Base-by-base conservation (phyloP, 2,797 vertebrate species). In the Notamacropus eugenii region DNA sequence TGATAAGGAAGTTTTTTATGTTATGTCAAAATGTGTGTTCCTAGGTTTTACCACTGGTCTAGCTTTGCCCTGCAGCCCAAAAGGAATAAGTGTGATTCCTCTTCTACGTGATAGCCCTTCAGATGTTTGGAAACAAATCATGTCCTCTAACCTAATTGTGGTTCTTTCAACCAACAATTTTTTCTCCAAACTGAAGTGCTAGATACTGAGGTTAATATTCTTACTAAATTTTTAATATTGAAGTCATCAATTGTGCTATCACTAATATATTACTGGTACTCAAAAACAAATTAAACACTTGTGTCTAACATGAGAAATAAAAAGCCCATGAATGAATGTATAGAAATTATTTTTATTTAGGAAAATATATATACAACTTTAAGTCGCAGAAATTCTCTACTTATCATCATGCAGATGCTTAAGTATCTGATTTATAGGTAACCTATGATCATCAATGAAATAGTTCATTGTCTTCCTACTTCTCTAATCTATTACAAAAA, bases 81-180 rank as follows among this genome's bases (percentile, higher is more conserved):
- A 46, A 82, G 74, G 40, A 82, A 46, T 82, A 82, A 46, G n/a
- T 46, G 27, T 82, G 74, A 82, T 62, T 62, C 59, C 31, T 62
- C 59, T 34, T 62, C 31, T 14, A 62, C 4, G 0, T 82, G 40
- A 82, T 24, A 82, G 40, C n/a, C 67, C 0, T 96, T 34, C 55
- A 94, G 67, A 95, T 90, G 8, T 94, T 94, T 93, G 92, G 82
- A 57, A 96, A 92, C 91, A 90, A 34, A 95, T 95, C 90, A 96
- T 91, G 40, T 4, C 91, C 90, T 93, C 58, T 91, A 82, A 24
- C 22, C 12, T 82, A 40, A 12, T 6, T n/a, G 62, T 8, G 2
- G 19, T 46, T 46, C 74, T 82, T 82, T 82, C n/a, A 82, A 27
- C 0, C 40, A 46, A 62, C 29, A 31, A 34, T 40, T 74, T 74